Percentiles rank a stretch among this genome's conserved stretches.
These are phyloP conservation scores for Mungos mungo DNA, from an alignment of 2,113 vertebrate genomes.

Conservation along the genomic window DNA sequence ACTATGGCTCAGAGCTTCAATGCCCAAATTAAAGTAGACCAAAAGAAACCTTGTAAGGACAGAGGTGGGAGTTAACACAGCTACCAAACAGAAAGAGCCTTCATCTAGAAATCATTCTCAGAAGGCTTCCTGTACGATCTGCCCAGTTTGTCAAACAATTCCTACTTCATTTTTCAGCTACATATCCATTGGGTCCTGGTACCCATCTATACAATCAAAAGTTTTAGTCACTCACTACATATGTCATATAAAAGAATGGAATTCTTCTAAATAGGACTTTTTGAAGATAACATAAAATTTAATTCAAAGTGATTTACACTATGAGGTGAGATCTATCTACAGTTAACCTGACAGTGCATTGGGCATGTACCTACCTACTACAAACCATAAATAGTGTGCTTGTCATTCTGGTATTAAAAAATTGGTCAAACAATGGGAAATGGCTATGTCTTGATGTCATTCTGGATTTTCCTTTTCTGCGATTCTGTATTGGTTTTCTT, in stretches of 20 bases:
- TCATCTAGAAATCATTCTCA: neutral
- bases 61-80: neutral
- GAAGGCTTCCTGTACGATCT: neutral
- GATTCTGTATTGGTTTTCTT: neutral
- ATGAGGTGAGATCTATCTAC: neutral
- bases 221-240: neutral
- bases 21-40: neutral
- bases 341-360: neutral
- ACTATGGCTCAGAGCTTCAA: neutral
- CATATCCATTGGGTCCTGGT: neutral
- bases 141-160: neutral
- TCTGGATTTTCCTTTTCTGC: neutral
- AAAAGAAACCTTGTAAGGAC: neutral
- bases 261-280: neutral
- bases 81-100: neutral
- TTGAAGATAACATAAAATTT: neutral
- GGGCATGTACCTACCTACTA: neutral
- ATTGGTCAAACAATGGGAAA: neutral
- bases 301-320: neutral
- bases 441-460: neutral
- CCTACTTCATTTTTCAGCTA: neutral
- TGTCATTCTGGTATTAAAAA: neutral
- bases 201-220: neutral
- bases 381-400: neutral
- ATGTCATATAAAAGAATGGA: neutral